Conservation (phyloP, 2,797 vertebrate genomes). For the Antennarius maculatus region DNA sequence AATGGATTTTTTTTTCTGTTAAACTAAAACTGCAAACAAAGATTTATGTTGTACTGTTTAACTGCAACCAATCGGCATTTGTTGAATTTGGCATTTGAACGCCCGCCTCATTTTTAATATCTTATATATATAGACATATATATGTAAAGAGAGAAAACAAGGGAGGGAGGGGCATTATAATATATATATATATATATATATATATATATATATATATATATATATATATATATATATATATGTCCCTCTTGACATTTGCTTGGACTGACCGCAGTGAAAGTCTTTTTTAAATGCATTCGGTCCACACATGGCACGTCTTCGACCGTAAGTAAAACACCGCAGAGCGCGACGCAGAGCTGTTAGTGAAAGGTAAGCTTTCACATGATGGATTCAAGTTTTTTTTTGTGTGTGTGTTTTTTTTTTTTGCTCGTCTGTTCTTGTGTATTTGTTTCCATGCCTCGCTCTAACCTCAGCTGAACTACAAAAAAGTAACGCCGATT, state of each 20-base stretch:
- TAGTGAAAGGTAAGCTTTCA: conserved; percentile 24
- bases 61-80: not conserved
- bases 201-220: too few relatives aligned
- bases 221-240: too few relatives aligned
- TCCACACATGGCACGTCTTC: conserved; percentile 11
- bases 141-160: too few relatives aligned
- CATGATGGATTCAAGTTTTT: conserved; percentile 28
- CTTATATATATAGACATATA: too few relatives aligned
- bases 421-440: conserved; percentile 23
- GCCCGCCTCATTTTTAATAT: not conserved
- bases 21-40: too few relatives aligned
- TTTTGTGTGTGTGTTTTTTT: conserved; percentile 22
- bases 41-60: too few relatives aligned
- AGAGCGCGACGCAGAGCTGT: conserved; percentile 4
- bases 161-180: too few relatives aligned
- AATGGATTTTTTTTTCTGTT: too few relatives aligned
- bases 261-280: conserved; percentile 13
- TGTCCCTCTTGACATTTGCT: conserved; percentile 10
- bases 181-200: too few relatives aligned
- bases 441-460: conserved; percentile 63
- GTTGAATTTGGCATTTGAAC: conserved; percentile 18
- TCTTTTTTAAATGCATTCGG: conserved; percentile 6
- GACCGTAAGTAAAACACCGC: conserved; percentile 5
- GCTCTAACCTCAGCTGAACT: conserved; percentile 65
- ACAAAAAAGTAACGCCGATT: conserved; percentile 52